phyloP scores from a whole-genome alignment of 2,113 vertebrate genomes.

The Anhinga anhinga region DNA sequence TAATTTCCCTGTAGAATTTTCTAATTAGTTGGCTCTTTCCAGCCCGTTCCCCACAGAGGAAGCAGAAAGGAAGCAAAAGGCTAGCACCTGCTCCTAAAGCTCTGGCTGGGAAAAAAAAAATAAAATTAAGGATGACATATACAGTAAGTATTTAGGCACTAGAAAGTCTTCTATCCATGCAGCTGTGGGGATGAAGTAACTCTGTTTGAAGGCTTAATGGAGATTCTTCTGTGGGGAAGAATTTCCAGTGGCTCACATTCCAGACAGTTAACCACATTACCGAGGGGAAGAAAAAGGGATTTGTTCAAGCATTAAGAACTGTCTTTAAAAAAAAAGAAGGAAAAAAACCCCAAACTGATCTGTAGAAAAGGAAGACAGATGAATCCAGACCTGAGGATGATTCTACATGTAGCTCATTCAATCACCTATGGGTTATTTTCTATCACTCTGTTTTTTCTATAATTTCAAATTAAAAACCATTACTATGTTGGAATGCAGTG shows the following conservation, averaged over 20 bases:
- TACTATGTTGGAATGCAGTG: not conserved
- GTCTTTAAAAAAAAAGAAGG: not conserved
- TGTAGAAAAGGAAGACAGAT: not conserved
- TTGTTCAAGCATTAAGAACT: constrained; percentile 56
- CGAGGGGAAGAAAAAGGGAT: constrained; percentile 43
- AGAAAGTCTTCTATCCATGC: constrained; percentile 52
- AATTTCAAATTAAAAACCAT: not conserved
- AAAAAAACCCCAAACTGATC: not conserved
- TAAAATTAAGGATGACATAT: constrained; percentile 53
- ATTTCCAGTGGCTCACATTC: constrained; percentile 72
- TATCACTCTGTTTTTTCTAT: not conserved
- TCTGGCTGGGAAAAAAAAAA: constrained; percentile 4
- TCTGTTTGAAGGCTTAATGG: constrained; percentile 65
- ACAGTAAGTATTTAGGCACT: constrained; percentile 53
- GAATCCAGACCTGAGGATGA: not conserved
- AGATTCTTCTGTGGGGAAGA: constrained; percentile 60
- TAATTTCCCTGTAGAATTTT: constrained; percentile 74
- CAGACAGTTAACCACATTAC: constrained; percentile 69
- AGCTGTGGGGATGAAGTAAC: constrained; percentile 72
- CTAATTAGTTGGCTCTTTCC: constrained; percentile 72
- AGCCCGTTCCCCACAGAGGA: constrained; percentile 63
- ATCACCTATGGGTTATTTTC: not conserved
- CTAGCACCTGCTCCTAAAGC: constrained; percentile 81
- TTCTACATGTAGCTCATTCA: not conserved
- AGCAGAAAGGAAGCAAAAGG: constrained; percentile 71